Base-by-base conservation (phyloP, 2,888 invertebrate species). In the Tipula unca region DNA sequence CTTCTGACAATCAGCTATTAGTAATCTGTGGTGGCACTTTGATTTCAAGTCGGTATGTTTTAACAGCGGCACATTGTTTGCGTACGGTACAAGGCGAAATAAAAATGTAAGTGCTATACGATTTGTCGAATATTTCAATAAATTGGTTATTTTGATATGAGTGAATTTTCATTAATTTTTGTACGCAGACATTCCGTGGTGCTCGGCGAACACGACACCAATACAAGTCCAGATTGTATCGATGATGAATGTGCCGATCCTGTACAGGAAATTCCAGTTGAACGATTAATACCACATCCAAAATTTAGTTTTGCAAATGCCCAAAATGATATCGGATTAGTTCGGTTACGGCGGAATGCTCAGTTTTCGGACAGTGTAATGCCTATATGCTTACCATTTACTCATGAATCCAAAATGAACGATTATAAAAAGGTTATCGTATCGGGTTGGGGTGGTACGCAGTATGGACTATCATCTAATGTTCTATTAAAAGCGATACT, bases 361-460 rank as follows among this genome's bases (percentile, higher is more conserved):
- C 1, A n/a, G 42, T 29, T 91, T 91, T 84, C 88, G 92, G 90
- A 89, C 36, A 92, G 89, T 85, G 91, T 92, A 86, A 90, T 90
- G 48, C 91, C 93, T 3, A 89, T 93, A 86, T 93, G 93, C 87
- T 87, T 93, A 85, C 93, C 93, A 4, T 88, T 89, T 5, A 90
- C 89, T 0, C 42, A 87, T 0, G 88, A 89, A 1, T 87, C 92
- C 0, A 89, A 90, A 88, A 86, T 88, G 5, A 86, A 90, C 83
- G 88, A 88, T 0, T 90, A 90, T 0, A 54, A 87, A 82, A 88
- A 89, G 87, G 91, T 90, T 0, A 88, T 89, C 0, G 93, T 93
- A 1, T 92, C 93, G 0, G 94, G 93, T 0, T 93, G 93, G 93
- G 93, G 94, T 14, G 89, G 91, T 20, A 93, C 92, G 0, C 93